Percentiles rank a stretch among this genome's conserved stretches.
These are phyloP conservation scores for Athene cunicularia DNA, from an alignment of 2,113 vertebrate species.

Conservation along the genomic window DNA sequence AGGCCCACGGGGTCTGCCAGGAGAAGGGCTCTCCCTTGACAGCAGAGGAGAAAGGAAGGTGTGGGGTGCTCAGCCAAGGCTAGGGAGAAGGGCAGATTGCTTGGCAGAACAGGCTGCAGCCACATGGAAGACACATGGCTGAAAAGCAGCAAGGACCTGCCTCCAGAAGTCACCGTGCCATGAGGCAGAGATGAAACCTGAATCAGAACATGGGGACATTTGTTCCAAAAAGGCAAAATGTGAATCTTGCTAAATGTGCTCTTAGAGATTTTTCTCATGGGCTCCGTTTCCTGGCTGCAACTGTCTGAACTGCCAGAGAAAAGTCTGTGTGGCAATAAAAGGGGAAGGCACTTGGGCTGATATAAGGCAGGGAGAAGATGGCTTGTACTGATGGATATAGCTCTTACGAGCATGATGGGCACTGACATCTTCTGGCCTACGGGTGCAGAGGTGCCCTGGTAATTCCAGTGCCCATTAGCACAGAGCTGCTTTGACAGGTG, in stretches of 20 bases:
- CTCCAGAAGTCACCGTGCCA: not conserved
- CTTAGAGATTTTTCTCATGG: not conserved
- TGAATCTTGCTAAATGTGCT: not conserved
- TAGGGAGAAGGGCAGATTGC: not conserved
- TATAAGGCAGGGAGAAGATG: not conserved
- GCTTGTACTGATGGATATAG: not conserved
- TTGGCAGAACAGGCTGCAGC: not conserved
- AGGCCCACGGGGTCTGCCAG: not conserved
- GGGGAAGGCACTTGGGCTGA: not conserved
- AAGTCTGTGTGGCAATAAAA: fast-evolving
- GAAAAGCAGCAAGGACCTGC: not conserved
- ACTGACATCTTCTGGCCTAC: not conserved
- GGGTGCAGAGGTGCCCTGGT: not conserved
- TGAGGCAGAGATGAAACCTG: not conserved
- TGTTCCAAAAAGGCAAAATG: not conserved
- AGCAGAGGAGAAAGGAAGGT: not conserved
- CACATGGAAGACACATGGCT: fast-evolving
- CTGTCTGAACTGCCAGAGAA: not conserved
- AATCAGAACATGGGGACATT: not conserved
- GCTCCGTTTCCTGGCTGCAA: not conserved
- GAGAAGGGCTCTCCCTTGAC: not conserved
- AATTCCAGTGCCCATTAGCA: not conserved
- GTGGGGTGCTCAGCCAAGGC: not conserved
- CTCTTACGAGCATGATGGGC: not conserved
- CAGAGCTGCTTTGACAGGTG: not conserved